Percentiles rank a stretch among this genome's conserved stretches.
These are phyloP conservation scores for Iselma pallidipennis DNA, from an alignment of 2,888 invertebrate species.

Conservation along the genomic window DNA sequence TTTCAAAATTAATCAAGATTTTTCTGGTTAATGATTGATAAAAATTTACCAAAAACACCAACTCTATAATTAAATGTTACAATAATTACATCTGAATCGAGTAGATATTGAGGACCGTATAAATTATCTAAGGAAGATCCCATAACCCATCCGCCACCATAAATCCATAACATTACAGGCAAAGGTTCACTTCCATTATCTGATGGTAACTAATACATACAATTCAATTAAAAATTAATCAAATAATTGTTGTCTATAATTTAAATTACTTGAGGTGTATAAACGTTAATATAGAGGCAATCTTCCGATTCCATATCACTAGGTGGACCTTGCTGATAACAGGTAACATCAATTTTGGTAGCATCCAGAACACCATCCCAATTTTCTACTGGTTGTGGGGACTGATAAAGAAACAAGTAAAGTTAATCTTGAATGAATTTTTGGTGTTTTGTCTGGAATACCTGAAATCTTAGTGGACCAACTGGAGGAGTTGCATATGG, in stretches of 20 bases:
- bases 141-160: conserved; percentile 17
- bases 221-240: conserved; percentile 1
- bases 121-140: conserved; percentile 1
- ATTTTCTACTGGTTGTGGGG: conserved; percentile 11
- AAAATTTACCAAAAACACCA: conserved; percentile 36
- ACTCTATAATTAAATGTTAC: conserved; percentile 38
- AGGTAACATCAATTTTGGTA: conserved; percentile 15
- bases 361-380: conserved; percentile 20
- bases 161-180: conserved; percentile 19
- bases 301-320: conserved; percentile 24
- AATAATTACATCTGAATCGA: conserved; percentile 33
- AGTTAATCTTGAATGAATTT: not conserved
- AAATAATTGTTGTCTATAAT: not conserved
- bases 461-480: conserved; percentile 38
- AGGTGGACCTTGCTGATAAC: conserved; percentile 14
- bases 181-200: conserved; percentile 9
- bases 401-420: not conserved
- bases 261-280: conserved; percentile 20
- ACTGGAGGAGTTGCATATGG: conserved; percentile 39
- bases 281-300: conserved; percentile 28
- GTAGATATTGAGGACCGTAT: conserved; percentile 30
- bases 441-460: too few relatives aligned
- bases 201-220: not conserved
- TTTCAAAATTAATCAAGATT: too few relatives aligned
- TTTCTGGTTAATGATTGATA: too few relatives aligned